These are phyloP conservation scores for Astropecten irregularis DNA, from an alignment of 53 echinoderm and acorn worm species.

Conservation along the genomic window DNA sequence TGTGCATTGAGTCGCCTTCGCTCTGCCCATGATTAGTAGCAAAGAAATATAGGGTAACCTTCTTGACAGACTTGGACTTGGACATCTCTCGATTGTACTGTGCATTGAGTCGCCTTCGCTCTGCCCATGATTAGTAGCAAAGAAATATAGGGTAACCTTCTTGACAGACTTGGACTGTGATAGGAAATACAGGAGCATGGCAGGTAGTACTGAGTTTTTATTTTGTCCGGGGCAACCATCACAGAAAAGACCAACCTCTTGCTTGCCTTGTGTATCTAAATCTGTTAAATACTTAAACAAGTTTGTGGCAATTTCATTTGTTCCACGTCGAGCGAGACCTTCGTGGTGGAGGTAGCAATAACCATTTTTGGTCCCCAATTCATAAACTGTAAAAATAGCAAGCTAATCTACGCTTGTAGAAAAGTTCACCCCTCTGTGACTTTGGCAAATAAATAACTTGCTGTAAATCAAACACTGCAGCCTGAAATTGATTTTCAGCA, in stretches of 20 bases:
- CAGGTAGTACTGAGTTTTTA: constrained; percentile 26
- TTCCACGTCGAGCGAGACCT: constrained; percentile 8
- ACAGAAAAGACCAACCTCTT: constrained; percentile 7
- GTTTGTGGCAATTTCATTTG: constrained; percentile 24
- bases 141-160: too few relatives aligned
- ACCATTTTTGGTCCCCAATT: constrained; percentile 9
- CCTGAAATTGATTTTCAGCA: background rate
- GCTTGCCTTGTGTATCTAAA: background rate
- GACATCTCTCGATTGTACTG: too few relatives aligned
- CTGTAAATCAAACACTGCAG: too few relatives aligned
- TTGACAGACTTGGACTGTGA: too few relatives aligned
- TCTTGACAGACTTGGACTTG: background rate
- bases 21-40: too few relatives aligned
- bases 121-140: too few relatives aligned
- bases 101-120: too few relatives aligned
- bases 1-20: too few relatives aligned
- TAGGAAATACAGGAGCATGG: constrained; percentile 18
- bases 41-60: constrained; percentile 21
- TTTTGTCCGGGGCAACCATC: constrained; percentile 49
- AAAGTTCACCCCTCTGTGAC: background rate
- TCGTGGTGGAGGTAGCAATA: constrained; percentile 12
- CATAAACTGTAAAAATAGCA: constrained; percentile 27
- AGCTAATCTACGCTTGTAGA: constrained; percentile 13
- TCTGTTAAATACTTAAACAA: background rate
- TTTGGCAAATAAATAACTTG: too few relatives aligned